Conservation (phyloP, 2,797 vertebrate species). For the Atherinosoma microstoma region DNA sequence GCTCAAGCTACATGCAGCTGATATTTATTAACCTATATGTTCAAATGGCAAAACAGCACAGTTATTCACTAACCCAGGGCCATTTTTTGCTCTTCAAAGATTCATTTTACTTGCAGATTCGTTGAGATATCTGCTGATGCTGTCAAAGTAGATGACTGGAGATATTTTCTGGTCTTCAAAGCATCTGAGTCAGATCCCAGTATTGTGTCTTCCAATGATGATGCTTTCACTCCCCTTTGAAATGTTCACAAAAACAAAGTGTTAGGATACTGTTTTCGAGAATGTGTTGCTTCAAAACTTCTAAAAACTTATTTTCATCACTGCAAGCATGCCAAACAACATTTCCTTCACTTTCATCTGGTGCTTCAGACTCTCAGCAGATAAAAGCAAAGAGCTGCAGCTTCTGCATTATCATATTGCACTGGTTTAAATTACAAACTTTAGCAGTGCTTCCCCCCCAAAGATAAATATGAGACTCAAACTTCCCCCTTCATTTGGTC, state of each 20-base stretch:
- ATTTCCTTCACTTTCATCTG: neutral
- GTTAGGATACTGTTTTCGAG: neutral
- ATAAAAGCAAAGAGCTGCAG: constrained; percentile 7
- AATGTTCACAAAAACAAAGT: neutral
- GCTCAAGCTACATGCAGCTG: neutral
- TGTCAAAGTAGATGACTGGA: neutral
- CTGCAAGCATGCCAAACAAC: neutral
- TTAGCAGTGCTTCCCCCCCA: no score
- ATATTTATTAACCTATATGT: neutral
- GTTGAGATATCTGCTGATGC: neutral
- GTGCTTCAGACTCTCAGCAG: neutral
- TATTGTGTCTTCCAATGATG: neutral
- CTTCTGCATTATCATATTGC: neutral
- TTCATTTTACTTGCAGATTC: neutral
- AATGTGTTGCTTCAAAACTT: neutral
- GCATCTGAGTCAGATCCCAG: neutral
- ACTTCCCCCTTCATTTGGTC: neutral
- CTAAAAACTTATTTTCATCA: neutral
- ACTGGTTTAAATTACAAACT: neutral
- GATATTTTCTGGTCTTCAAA: neutral
- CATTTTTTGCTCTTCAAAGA: neutral
- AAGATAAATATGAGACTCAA: no score
- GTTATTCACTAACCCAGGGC: neutral
- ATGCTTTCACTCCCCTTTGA: neutral
- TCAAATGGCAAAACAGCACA: neutral